Evolutionary conservation across 92 coral and sea anemone genomes (phyloP).

Genomic region (Parazoanthus swiftii): DNA sequence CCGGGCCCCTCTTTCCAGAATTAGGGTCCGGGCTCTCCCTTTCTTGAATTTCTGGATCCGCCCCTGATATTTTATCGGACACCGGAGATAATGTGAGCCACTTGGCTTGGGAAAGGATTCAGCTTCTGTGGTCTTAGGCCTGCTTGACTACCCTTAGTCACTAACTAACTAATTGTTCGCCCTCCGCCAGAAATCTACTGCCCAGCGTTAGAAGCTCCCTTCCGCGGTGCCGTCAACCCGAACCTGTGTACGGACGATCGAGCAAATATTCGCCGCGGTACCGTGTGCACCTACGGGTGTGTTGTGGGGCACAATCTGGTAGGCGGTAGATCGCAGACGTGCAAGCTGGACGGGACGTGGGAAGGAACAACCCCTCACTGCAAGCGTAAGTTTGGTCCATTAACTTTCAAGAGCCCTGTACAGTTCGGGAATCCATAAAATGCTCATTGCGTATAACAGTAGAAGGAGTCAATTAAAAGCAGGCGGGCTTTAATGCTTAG

Average conservation of each 20-base stretch:
- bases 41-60: too few species aligned
- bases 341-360: conserved; percentile 89
- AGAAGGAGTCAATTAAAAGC: too few species aligned
- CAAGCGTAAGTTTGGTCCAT: conserved; percentile 62
- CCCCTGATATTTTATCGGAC: too few species aligned
- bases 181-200: conserved; percentile 81
- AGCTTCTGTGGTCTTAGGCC: too few species aligned
- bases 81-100: too few species aligned
- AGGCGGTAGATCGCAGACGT: conserved; percentile 67
- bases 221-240: conserved; percentile 82
- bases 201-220: conserved; percentile 87
- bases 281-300: conserved; percentile 81
- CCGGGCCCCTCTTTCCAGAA: too few species aligned
- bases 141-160: neutral
- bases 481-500: too few species aligned
- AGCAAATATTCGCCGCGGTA: conserved; percentile 77
- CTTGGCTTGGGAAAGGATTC: too few species aligned
- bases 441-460: too few species aligned
- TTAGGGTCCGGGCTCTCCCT: too few species aligned
- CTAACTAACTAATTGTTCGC: neutral
- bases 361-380: conserved; percentile 83
- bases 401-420: neutral
- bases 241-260: conserved; percentile 68
- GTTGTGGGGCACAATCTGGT: conserved; percentile 73
- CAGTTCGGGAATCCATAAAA: too few species aligned